Conservation (phyloP, 2,797 vertebrate genomes). For the Aeoliscus strigatus region DNA sequence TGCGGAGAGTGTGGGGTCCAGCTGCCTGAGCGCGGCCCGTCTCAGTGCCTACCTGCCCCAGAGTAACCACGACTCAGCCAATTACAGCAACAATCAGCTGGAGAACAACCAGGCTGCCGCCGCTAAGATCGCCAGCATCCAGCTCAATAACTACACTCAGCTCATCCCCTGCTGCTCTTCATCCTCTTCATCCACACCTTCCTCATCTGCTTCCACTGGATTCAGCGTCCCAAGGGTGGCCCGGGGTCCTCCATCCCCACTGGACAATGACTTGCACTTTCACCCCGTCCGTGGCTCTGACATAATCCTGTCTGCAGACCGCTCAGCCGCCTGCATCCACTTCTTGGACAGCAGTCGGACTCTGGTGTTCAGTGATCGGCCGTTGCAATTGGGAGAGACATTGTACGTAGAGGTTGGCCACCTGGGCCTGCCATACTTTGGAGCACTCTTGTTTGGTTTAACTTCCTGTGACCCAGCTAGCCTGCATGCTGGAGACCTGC, state of each 20-base stretch:
- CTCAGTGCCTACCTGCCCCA: conserved; percentile 93
- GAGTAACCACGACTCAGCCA: conserved; percentile 95
- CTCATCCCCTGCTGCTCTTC: conserved; percentile 84
- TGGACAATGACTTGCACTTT: conserved; percentile 92
- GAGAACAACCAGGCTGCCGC: conserved; percentile 95
- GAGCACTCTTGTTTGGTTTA: conserved; percentile 89
- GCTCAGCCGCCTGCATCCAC: conserved; percentile 86
- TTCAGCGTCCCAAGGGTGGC: conserved; percentile 40
- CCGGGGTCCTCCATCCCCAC: conserved; percentile 72
- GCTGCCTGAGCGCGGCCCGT: conserved; percentile 85
- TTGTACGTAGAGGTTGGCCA: conserved; percentile 91
- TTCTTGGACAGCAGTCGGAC: conserved; percentile 91
- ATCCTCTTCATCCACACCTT: conserved; percentile 60
- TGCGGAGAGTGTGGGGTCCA: conserved; percentile 89
- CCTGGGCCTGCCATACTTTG: conserved; percentile 86
- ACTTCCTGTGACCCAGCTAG: conserved; percentile 93
- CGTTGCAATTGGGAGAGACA: conserved; percentile 88
- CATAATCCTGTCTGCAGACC: conserved; percentile 88
- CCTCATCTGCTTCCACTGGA: conserved; percentile 52
- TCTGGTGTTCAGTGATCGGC: conserved; percentile 92
- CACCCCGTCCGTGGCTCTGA: conserved; percentile 88
- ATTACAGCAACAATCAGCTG: conserved; percentile 97
- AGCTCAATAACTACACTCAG: conserved; percentile 80
- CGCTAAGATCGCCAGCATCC: conserved; percentile 91
- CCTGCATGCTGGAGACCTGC: conserved; percentile 87